Base-by-base conservation (phyloP, 2,797 vertebrate species). In the Rhincodon typus region DNA sequence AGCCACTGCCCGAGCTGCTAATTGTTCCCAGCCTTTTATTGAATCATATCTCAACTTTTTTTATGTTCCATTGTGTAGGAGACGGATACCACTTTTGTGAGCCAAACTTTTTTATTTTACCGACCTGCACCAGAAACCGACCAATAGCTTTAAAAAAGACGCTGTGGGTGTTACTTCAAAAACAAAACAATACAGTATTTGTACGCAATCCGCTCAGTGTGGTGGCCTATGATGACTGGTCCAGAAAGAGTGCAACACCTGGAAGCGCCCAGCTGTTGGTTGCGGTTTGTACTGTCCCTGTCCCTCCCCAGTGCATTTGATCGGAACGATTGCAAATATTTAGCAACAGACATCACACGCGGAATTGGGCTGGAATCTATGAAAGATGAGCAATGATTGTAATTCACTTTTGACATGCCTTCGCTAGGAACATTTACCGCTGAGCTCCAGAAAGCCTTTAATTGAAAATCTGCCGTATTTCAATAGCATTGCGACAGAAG, bases 381-480 rank as follows among this genome's bases (percentile, higher is more conserved):
- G 74, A 34, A 77, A 95, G 70, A 27, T 95, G 46, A 69, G 69
- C 19, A 74, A 53, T 94, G 42, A 94, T 74, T 62, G 70, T 74
- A 74, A 74, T 70, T 74, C 94, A 94, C 23, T 94, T 70, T 67
- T 94, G 91, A 94, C 66, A 94, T 96, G 97, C 98, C 97, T 97
- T 98, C 97, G 98, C 98, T 97, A 97, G 97, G 97, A 97, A 97
- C 97, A 97, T 97, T 97, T 97, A 97, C 97, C 97, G 97, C 97
- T 97, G 97, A 96, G 97, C 97, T 97, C 97, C 96, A 97, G 96
- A 97, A 97, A 97, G 97, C 97, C 97, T 97, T 97, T 98, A 98
- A 98, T 98, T 98, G 98, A 98, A 98, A 98, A 98, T 97, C 97
- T 97, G 97, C 97, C 97, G 97, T 97, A 97, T 98, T 98, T 98